Percentiles rank a stretch among this genome's conserved stretches.
Evolutionary conservation across 2,113 vertebrate genomes (phyloP).

Genomic region (Sitta europaea): DNA sequence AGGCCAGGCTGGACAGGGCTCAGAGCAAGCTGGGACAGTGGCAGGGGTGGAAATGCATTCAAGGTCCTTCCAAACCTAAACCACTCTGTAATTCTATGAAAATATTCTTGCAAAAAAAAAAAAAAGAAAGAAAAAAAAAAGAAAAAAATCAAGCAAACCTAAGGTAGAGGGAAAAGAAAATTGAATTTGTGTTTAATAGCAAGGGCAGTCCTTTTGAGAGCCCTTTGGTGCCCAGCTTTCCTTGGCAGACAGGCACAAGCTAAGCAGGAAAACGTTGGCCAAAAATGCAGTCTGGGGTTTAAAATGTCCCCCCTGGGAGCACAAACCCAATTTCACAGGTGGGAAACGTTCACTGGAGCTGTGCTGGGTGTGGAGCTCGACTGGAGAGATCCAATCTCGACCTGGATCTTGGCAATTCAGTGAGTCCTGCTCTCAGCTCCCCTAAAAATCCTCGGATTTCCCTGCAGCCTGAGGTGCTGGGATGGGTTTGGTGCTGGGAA

Average conservation of each 20-base stretch:
- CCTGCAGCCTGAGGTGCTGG: background rate
- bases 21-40: no score
- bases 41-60: no score
- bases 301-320: background rate
- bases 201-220: background rate
- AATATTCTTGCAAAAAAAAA: background rate
- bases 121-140: no score
- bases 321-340: background rate
- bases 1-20: background rate
- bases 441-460: background rate
- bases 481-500: background rate
- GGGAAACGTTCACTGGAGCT: background rate
- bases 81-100: background rate
- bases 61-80: no score
- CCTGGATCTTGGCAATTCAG: no score
- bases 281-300: background rate
- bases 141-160: background rate
- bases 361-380: background rate
- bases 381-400: background rate
- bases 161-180: background rate
- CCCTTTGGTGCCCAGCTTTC: background rate
- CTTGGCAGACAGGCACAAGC: background rate
- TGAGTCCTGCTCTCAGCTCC: background rate
- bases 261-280: background rate
- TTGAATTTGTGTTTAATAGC: background rate